Conservation (phyloP, 2,888 invertebrate genomes). For the Chloroclystis v-ata region DNA sequence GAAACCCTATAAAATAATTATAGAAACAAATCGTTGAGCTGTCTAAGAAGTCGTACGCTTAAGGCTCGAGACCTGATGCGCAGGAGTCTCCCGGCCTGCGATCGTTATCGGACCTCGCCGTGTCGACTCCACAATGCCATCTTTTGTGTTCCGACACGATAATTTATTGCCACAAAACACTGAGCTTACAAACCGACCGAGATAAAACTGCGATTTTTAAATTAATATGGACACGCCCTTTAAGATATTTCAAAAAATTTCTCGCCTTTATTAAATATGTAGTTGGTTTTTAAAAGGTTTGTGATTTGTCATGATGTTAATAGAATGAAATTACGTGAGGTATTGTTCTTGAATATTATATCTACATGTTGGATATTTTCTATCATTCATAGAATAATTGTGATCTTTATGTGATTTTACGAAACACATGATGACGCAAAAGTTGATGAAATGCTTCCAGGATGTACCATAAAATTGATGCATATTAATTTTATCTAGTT, state of each 20-base stretch:
- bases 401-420: too few relatives aligned
- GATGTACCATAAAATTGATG: background rate
- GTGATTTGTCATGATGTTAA: background rate
- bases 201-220: slow-evolving; percentile 56
- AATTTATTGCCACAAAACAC: slow-evolving; percentile 71
- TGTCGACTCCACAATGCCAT: slow-evolving; percentile 70
- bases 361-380: too few relatives aligned
- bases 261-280: slow-evolving; percentile 13
- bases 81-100: slow-evolving; percentile 39
- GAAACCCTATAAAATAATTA: slow-evolving; percentile 12
- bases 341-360: background rate
- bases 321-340: background rate
- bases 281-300: background rate
- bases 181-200: slow-evolving; percentile 57
- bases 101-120: slow-evolving; percentile 70
- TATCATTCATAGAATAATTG: too few relatives aligned
- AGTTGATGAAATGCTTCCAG: too few relatives aligned
- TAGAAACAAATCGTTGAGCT: slow-evolving; percentile 18
- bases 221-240: slow-evolving; percentile 48
- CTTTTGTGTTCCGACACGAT: slow-evolving; percentile 72
- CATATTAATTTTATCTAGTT: background rate
- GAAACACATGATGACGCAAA: too few relatives aligned
- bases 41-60: slow-evolving; percentile 22
- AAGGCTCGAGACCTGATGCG: slow-evolving; percentile 28
- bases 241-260: slow-evolving; percentile 28